Evolutionary conservation across 1,140 invertebrate genomes (phyloP).

Genomic region (Aporrectodea caliginosa): DNA sequence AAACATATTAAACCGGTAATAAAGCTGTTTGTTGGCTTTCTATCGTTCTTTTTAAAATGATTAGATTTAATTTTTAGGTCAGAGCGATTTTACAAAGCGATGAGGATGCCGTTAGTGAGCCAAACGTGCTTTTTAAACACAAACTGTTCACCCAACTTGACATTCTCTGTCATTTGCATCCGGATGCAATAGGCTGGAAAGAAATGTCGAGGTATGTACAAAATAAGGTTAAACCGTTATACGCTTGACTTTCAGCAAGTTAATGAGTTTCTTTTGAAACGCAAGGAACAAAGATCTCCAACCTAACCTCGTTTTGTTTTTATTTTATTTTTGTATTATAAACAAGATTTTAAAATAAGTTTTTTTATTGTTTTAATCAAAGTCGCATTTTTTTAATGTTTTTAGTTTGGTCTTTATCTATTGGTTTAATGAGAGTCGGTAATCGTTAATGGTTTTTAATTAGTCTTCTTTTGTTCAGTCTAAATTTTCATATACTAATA

Average conservation of each 20-base stretch:
- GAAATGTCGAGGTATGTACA: conserved; percentile 12
- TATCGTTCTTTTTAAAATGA: too few relatives aligned
- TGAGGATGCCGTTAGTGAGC: too few relatives aligned
- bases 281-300: not conserved
- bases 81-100: too few relatives aligned
- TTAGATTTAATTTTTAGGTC: too few relatives aligned
- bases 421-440: not conserved
- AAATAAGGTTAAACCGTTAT: not conserved
- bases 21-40: too few relatives aligned
- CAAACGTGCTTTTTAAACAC: too few relatives aligned
- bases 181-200: conserved; percentile 29
- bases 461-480: not conserved
- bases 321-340: not conserved
- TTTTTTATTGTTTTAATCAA: not conserved
- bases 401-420: not conserved
- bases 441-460: not conserved
- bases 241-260: not conserved
- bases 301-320: not conserved
- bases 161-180: conserved; percentile 25
- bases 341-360: not conserved
- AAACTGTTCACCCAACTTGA: conserved; percentile 29
- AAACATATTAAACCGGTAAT: too few relatives aligned
- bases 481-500: too few relatives aligned
- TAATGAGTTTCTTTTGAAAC: not conserved
- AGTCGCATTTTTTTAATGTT: not conserved